phyloP scores from a whole-genome alignment of 2,113 vertebrate species.

The Herpetotheres cachinnans region DNA sequence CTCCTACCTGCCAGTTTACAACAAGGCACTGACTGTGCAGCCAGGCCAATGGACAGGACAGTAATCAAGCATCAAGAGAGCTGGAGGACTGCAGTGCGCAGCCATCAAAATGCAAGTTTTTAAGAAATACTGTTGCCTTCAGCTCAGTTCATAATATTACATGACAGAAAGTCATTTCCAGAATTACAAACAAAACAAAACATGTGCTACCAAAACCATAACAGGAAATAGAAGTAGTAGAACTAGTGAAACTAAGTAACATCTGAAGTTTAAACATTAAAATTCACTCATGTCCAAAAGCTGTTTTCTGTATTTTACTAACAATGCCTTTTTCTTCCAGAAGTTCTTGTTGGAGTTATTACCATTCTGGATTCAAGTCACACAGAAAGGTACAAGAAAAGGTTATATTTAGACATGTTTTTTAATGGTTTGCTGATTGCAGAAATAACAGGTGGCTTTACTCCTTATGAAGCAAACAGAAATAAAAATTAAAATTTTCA shows the following conservation, averaged over 20 bases:
- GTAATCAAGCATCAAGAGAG: background rate
- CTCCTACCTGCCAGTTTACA: background rate
- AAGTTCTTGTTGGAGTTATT: background rate
- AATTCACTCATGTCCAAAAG: background rate
- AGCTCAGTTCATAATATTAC: background rate
- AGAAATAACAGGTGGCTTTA: constrained; percentile 10
- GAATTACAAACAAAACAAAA: background rate
- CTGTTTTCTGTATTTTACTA: background rate
- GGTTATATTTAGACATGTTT: background rate
- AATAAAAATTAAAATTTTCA: background rate
- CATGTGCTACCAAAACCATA: background rate
- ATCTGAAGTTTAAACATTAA: background rate
- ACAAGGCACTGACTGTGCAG: background rate
- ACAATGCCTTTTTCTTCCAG: background rate
- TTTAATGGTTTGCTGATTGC: background rate
- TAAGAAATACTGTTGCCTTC: background rate
- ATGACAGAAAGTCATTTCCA: background rate
- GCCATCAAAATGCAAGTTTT: background rate
- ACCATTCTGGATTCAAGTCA: background rate
- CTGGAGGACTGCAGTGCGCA: background rate
- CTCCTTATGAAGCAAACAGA: background rate
- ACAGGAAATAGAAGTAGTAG: constrained; percentile 27
- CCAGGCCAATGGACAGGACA: background rate
- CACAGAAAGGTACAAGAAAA: background rate
- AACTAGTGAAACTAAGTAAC: background rate